Evolutionary conservation across 2,797 vertebrate species (phyloP), one percentile per base, ranked within the genome.

Genomic region (Cottoperca gobio): DNA sequence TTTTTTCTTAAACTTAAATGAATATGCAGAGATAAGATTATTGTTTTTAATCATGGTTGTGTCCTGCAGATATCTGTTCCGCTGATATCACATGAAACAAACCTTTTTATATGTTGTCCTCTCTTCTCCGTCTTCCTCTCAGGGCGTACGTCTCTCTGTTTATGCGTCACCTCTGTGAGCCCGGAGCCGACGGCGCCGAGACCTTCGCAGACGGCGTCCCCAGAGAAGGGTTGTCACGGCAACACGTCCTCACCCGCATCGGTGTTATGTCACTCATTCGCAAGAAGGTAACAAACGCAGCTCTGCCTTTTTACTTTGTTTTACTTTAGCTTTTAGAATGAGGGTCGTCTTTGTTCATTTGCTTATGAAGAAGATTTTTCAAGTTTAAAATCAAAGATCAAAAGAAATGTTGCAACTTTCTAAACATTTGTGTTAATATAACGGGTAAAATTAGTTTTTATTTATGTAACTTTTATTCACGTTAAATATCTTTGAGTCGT

Each of bases 191-290:
- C 62, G 98, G 98, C 0, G 97, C 97, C 0, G 98, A 99, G 87
- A 99, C 98, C 5, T 99, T 99, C 68, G 98, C 98, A 0, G 98
- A 99, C 48, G 98, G 98, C 2, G 98, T 99, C 26, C 98, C 98
- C n/a, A 94, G 98, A 71, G 98, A 99, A 90, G 98, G 98, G 26
- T 92, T 99, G 62, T 99, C 98, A 9, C 95, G 98, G 24, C 98
- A 99, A 85, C 98, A 99, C 0, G 98, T 99, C 61, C 96, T 99
- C 55, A 99, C 98, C 5, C 96, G 98, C 46, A 99, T 99, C 13
- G 98, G 98, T 0, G 98, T 99, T 28, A 99, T 99, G 98, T 99
- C 98, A 0, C 95, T 99, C 8, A 99, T 99, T 77, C 97, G 98
- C 14, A 99, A 99, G 85, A 99, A 99, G 96, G 98, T 99, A 65